Conservation (phyloP, 2,888 invertebrate genomes). For the Apodemia hepburni region DNA sequence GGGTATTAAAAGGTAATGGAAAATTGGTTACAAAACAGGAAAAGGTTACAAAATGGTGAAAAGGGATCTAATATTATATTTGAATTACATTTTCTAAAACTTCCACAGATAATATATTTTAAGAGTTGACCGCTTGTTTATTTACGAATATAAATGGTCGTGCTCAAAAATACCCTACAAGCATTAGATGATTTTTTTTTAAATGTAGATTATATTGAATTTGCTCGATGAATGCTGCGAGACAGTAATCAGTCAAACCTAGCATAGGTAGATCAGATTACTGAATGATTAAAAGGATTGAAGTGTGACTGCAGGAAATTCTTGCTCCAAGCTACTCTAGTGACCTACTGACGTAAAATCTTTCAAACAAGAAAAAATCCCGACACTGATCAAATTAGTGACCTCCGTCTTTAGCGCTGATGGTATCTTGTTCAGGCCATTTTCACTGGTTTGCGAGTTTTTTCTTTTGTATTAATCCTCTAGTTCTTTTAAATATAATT, state of each 20-base stretch:
- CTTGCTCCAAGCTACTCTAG: too few species aligned
- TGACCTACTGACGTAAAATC: accelerated
- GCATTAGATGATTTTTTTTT: slow-evolving; percentile 41
- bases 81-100: background rate
- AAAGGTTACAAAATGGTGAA: background rate
- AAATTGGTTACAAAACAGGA: background rate
- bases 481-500: too few species aligned
- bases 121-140: slow-evolving; percentile 47
- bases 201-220: background rate
- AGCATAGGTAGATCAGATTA: too few species aligned
- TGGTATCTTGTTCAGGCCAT: too few species aligned
- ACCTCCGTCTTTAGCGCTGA: too few species aligned
- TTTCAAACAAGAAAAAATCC: too few species aligned
- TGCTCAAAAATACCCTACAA: slow-evolving; percentile 55
- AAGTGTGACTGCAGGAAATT: too few species aligned
- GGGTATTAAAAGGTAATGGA: slow-evolving; percentile 9
- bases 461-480: too few species aligned
- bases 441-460: too few species aligned
- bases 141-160: slow-evolving; percentile 41
- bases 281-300: too few species aligned
- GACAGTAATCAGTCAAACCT: too few species aligned
- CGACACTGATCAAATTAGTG: too few species aligned
- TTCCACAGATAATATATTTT: background rate
- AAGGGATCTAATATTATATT: background rate
- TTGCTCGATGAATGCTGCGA: background rate